phyloP scores from a whole-genome alignment of 1,140 invertebrate species.

The Hormaphis cornu region DNA sequence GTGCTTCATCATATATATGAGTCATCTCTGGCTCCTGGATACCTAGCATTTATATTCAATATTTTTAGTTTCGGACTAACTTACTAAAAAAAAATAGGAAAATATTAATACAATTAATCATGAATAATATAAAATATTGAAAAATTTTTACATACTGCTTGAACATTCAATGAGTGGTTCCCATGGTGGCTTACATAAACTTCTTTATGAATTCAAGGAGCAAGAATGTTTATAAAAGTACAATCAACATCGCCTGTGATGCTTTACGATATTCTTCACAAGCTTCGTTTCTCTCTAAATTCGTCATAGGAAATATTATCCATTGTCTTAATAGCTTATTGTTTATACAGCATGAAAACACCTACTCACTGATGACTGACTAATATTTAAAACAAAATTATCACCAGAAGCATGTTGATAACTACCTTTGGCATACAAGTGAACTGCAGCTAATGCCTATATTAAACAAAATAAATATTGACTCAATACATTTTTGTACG shows the following conservation, averaged over 20 bases:
- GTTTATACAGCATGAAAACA: background rate
- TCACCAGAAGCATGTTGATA: background rate
- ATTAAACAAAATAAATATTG: background rate
- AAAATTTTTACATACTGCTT: conserved; percentile 35
- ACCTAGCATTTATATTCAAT: conserved; percentile 36
- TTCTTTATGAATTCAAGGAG: background rate
- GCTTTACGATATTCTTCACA: conserved; percentile 1
- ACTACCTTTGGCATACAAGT: background rate
- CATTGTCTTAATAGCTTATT: background rate
- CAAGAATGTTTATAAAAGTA: background rate
- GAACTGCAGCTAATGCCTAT: background rate
- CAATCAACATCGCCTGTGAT: background rate
- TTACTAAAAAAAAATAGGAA: conserved; percentile 34
- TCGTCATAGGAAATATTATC: conserved; percentile 1
- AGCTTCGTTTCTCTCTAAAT: background rate
- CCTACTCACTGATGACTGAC: conserved; percentile 5
- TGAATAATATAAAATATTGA: conserved; percentile 13
- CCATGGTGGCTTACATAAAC: conserved; percentile 40
- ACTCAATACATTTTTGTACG: too few relatives aligned
- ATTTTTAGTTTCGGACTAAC: conserved; percentile 35
- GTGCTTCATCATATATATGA: conserved; percentile 36
- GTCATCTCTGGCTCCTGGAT: conserved; percentile 36
- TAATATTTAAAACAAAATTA: background rate
- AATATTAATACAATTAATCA: too few relatives aligned
- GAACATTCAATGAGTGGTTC: conserved; percentile 40